phyloP scores from a whole-genome alignment of 2,797 vertebrate genomes.

The Vireo griseus region DNA sequence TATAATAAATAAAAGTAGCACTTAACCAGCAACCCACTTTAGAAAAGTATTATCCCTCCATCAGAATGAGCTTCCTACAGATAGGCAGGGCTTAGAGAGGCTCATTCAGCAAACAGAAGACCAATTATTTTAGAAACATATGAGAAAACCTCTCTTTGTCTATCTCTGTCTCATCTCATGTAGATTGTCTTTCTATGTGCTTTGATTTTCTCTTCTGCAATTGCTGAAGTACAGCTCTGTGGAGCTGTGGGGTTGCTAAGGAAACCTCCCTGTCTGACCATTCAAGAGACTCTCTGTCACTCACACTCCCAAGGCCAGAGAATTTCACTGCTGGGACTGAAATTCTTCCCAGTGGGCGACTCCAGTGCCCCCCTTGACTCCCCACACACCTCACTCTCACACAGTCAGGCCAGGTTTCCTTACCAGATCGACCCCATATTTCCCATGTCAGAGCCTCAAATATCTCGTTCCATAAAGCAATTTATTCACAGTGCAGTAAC shows the following conservation, averaged over 20 bases:
- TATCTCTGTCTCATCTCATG: background rate
- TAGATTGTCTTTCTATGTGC: background rate
- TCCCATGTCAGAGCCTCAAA: background rate
- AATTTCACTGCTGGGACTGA: background rate
- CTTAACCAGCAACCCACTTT: background rate
- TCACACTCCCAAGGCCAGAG: background rate
- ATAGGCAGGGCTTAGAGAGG: background rate
- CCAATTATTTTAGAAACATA: background rate
- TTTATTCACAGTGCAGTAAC: rapidly evolving
- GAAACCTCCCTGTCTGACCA: background rate
- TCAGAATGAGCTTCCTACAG: background rate
- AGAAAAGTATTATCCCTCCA: background rate
- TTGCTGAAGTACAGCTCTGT: background rate
- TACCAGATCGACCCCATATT: rapidly evolving
- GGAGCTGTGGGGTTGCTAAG: background rate
- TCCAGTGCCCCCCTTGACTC: background rate
- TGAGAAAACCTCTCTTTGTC: rapidly evolving
- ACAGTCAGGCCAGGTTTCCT: background rate
- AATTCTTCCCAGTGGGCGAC: rapidly evolving
- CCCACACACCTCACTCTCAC: background rate
- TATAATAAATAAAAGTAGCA: background rate
- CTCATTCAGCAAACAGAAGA: background rate
- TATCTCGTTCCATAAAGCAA: rapidly evolving
- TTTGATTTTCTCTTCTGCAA: background rate
- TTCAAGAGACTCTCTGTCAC: background rate